Evolutionary conservation across 2,888 invertebrate genomes (phyloP), one percentile per base, ranked within the genome.

Genomic region (Tubiluchus corallicola): DNA sequence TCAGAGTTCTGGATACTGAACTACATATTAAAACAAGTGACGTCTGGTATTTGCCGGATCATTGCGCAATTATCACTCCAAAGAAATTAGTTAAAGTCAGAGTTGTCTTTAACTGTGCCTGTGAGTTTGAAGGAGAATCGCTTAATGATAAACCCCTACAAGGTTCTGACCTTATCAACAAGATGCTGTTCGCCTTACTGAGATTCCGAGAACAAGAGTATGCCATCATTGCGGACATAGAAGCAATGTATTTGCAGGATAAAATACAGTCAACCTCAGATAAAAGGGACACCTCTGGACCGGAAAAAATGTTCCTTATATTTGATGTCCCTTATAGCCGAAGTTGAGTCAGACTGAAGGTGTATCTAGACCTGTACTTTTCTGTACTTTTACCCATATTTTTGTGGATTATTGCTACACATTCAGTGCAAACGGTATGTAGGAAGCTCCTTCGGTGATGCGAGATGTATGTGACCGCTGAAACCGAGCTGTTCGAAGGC

Each of bases 101-200:
- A 29, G 29, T 29, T 9, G 29, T 29, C 9, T 29, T 29, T 29
- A n/a, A 29, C n/a, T 29, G 29, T 43, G 43, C 41, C 18, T 38
- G 42, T 20, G 5, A 45, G n/a, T 37, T 19, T n/a, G 3, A 45
- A 4, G 45, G 44, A 17, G 16, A 19, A 20, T 40, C 20, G 13
- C 17, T 45, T 9, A 45, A 46, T 21, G 44, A 46, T 13, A 37
- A 21, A 4, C 17, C 15, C n/a, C 4, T 17, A 13, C 43, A 45
- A 38, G 45, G 43, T n/a, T 42, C 45, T 4, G 45, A 45, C 17
- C 43, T 45, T 15, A 40, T 15, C n/a, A 46, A 46, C 40, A 39
- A 21, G 13, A 20, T 46, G 29, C 3, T 44, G 5, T 3, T 20
- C 39, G 40, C 44, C 15, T 15, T 46, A 9, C 17, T 38, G 3